Base-by-base conservation (phyloP, 2,888 invertebrate species). In the Caenorhabditis wallacei region DNA sequence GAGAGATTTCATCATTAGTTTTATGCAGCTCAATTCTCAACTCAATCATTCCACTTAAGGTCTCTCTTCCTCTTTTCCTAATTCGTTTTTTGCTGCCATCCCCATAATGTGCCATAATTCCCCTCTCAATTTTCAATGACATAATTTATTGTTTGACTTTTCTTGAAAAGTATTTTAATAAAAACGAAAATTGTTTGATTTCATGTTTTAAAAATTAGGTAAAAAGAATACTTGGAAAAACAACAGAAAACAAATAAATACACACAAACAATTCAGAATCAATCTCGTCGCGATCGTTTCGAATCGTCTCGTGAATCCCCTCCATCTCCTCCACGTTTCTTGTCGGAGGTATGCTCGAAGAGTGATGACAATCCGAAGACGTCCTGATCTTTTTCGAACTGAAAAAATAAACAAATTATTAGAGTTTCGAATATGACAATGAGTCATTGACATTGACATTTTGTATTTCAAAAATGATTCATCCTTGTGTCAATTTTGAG, bases 321-420 rank as follows among this genome's bases (percentile, higher is more conserved):
- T 13, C 72, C 82, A 11, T 84, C 85, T 20, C 85, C 86, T 16
- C 82, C 80, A 46, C 85, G 81, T 59, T 87, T 87, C 75, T 84
- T 80, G 56, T 96, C 95, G 92, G 98, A 98, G 75, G 97, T 98
- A 93, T 97, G 96, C 89, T 96, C 96, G 94, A 99, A 95, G 94
- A 99, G 97, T 93, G 97, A 96, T 94, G 97, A 97, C 91, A 99
- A 94, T 92, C 98, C 98, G 93, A 99, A 99, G 84, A 98, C 97
- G 95, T 99, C 99, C 80, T 94, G 94, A 84, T 94, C 94, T 11
- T 95, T 94, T 88, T 88, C 90, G 85, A 89, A 89, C 88, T 89
- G 85, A 76, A 88, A 81, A 16, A n/a, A 56, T n/a, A 59, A 70
- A 30, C 30, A 24, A 37, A 43, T 43, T n/a, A n/a, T n/a, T n/a